Evolutionary conservation across 1,140 invertebrate genomes (phyloP).

Genomic region (Papilio polytes): DNA sequence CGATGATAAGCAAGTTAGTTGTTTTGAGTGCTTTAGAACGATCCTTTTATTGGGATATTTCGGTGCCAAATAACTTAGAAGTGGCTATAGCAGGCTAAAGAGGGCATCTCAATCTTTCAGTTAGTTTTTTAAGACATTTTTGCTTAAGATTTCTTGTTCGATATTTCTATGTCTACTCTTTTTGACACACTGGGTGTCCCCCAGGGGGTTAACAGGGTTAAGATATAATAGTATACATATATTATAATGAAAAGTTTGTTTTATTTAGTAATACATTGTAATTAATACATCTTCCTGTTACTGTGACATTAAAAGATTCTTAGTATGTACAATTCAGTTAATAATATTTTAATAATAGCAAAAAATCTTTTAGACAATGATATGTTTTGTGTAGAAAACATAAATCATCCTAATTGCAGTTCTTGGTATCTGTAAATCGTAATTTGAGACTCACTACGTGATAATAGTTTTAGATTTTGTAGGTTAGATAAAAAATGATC

Average conservation of each 20-base stretch:
- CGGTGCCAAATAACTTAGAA: constrained; percentile 15
- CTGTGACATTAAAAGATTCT: background rate
- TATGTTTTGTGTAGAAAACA: background rate
- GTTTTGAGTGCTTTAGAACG: constrained; percentile 22
- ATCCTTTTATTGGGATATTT: constrained; percentile 7
- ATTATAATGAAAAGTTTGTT: too few relatives aligned
- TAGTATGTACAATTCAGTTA: background rate
- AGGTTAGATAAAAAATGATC: background rate
- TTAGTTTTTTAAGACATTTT: too few relatives aligned
- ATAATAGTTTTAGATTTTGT: background rate
- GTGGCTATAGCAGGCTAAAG: background rate
- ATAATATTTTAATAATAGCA: background rate
- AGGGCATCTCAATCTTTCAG: too few relatives aligned
- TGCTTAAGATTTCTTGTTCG: too few relatives aligned
- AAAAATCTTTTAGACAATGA: background rate
- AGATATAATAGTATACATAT: too few relatives aligned
- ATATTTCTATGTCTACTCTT: too few relatives aligned
- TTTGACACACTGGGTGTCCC: too few relatives aligned
- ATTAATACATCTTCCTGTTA: too few relatives aligned
- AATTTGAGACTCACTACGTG: background rate
- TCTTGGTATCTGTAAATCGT: background rate
- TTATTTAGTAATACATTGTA: too few relatives aligned
- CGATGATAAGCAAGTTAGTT: constrained; percentile 24
- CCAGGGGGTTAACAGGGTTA: too few relatives aligned
- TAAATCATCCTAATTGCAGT: constrained; percentile 1